A percentile compares a stretch with the other conserved stretches of the same genome.
Evolutionary conservation across 1,140 invertebrate species (phyloP).

Genomic region (Tigriopus japonicus): DNA sequence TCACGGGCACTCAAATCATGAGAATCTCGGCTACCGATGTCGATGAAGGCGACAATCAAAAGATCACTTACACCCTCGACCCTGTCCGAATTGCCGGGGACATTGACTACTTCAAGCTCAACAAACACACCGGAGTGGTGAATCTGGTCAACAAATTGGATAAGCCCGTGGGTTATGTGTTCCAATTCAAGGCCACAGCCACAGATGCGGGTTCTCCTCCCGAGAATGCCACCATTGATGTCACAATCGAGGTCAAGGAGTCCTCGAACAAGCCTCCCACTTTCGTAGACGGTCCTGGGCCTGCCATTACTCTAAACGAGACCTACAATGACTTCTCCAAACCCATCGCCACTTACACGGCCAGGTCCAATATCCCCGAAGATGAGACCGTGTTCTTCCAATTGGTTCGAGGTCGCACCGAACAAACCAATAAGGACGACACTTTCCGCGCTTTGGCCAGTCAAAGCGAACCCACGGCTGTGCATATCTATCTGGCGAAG

Average conservation of each 20-base stretch:
- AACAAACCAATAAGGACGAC: conserved; percentile 57
- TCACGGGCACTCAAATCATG: conserved; percentile 50
- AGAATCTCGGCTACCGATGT: conserved; percentile 68
- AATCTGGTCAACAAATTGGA: background rate
- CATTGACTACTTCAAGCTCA: conserved; percentile 39
- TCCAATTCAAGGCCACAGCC: conserved; percentile 43
- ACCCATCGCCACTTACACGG: conserved; percentile 7
- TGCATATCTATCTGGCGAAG: conserved; percentile 47
- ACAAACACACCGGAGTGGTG: conserved; percentile 13
- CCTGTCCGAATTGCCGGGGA: conserved; percentile 32
- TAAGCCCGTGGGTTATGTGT: conserved; percentile 11
- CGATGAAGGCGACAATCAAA: conserved; percentile 64
- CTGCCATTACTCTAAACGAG: conserved; percentile 5
- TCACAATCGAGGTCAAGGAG: conserved; percentile 62
- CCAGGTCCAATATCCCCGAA: conserved; percentile 27
- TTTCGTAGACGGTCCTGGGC: conserved; percentile 5
- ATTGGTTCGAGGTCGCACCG: conserved; percentile 53
- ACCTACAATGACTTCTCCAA: conserved; percentile 13
- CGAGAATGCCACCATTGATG: conserved; percentile 41
- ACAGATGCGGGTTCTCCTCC: conserved; percentile 46
- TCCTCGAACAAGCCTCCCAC: conserved; percentile 66
- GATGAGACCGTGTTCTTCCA: conserved; percentile 50
- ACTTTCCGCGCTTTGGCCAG: conserved; percentile 35
- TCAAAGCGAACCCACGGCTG: conserved; percentile 36
- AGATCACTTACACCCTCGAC: conserved; percentile 41